phyloP scores from a whole-genome alignment of 2,888 invertebrate genomes.

The Macrosoma leucophasiata region DNA sequence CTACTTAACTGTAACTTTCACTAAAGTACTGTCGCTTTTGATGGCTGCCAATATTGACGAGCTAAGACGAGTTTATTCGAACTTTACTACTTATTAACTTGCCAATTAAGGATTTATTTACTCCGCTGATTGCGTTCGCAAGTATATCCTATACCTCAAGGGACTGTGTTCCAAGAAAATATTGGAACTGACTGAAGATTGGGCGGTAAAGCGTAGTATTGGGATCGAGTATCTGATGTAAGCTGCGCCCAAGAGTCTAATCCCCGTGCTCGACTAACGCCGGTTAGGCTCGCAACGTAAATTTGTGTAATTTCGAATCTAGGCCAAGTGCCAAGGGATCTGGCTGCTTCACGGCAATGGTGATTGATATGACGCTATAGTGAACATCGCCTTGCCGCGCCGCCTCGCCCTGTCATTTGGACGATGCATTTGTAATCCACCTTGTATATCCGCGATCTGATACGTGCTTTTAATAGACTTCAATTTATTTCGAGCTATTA shows the following conservation, averaged over 20 bases:
- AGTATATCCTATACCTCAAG: conserved; percentile 30
- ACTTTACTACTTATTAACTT: conserved; percentile 71
- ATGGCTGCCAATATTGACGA: conserved; percentile 65
- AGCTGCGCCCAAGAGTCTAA: conserved; percentile 61
- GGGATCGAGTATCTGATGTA: conserved; percentile 52
- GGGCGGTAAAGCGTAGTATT: conserved; percentile 58
- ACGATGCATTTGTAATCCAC: conserved; percentile 55
- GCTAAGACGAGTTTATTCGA: conserved; percentile 63
- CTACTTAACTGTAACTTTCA: conserved; percentile 69
- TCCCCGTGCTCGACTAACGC: conserved; percentile 57
- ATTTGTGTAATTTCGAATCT: conserved; percentile 73
- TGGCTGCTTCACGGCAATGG: conserved; percentile 57
- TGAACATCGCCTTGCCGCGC: conserved; percentile 45
- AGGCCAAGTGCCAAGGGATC: conserved; percentile 75
- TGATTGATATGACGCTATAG: conserved; percentile 70
- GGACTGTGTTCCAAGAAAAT: too few species aligned
- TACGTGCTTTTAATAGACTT: conserved; percentile 19
- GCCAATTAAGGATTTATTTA: conserved; percentile 61
- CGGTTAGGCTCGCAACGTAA: conserved; percentile 67
- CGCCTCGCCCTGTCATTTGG: conserved; percentile 39
- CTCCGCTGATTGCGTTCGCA: conserved; percentile 39
- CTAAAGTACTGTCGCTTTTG: conserved; percentile 67
- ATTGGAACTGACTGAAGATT: conserved; percentile 39
- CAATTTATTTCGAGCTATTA: conserved; percentile 5
- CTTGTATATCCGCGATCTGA: conserved; percentile 23